Percentiles rank a stretch among this genome's conserved stretches.
These are phyloP conservation scores for Acleris literana DNA, from an alignment of 2,888 invertebrate species.

Conservation along the genomic window DNA sequence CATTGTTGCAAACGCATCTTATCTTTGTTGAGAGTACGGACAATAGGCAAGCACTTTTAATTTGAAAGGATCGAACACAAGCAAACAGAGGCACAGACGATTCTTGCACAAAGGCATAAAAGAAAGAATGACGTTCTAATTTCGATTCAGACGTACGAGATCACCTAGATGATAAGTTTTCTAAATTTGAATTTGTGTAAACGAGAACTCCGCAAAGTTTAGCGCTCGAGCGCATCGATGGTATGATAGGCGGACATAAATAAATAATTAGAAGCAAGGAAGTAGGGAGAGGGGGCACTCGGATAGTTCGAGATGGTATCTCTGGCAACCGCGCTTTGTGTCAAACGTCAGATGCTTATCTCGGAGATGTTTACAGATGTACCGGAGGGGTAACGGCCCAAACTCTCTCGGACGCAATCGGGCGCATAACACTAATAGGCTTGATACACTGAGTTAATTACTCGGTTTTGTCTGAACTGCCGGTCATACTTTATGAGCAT, in stretches of 20 bases:
- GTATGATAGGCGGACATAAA: slow-evolving; percentile 78
- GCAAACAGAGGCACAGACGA: slow-evolving; percentile 37
- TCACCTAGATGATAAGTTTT: slow-evolving; percentile 72
- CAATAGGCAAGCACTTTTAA: slow-evolving; percentile 42
- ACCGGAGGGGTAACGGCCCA: slow-evolving; percentile 76
- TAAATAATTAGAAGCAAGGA: slow-evolving; percentile 82
- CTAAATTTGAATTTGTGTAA: slow-evolving; percentile 77
- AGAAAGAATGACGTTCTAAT: slow-evolving; percentile 49
- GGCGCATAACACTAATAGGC: slow-evolving; percentile 67
- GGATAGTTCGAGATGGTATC: slow-evolving; percentile 80
- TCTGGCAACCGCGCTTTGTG: slow-evolving; percentile 81
- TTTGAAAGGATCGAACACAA: slow-evolving; percentile 22
- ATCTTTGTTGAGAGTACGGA: slow-evolving; percentile 46
- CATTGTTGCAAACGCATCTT: slow-evolving; percentile 36
- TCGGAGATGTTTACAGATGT: slow-evolving; percentile 82
- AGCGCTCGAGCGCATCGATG: slow-evolving; percentile 79
- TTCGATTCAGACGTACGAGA: slow-evolving; percentile 57
- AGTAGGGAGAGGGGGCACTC: slow-evolving; percentile 56
- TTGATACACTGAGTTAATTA: slow-evolving; percentile 70
- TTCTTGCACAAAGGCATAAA: slow-evolving; percentile 26
- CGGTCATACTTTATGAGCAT: slow-evolving; percentile 37
- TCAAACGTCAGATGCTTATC: slow-evolving; percentile 83
- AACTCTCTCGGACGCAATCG: slow-evolving; percentile 71
- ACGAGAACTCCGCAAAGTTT: slow-evolving; percentile 61
- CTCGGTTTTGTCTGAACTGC: slow-evolving; percentile 55